A percentile compares a stretch with the other conserved stretches of the same genome.
These are phyloP conservation scores for Leucophora obtusa DNA, from an alignment of 2,888 invertebrate species.

Conservation along the genomic window DNA sequence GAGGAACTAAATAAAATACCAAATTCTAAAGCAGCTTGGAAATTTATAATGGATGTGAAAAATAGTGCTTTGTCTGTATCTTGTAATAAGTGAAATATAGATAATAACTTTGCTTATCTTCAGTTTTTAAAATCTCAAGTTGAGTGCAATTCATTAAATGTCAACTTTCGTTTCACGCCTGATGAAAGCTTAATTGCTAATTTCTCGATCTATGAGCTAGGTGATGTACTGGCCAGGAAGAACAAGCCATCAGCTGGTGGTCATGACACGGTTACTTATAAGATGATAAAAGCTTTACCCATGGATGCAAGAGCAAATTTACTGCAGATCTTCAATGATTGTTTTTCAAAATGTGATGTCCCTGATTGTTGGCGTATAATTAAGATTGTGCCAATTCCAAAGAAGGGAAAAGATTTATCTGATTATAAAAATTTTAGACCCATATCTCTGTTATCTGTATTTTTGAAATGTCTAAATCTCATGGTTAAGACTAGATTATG, in stretches of 20 bases:
- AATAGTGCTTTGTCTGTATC: background rate
- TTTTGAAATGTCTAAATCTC: slow-evolving; percentile 32
- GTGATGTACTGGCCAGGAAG: background rate
- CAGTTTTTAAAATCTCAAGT: slow-evolving; percentile 7
- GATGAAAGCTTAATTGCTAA: background rate
- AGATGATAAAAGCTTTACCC: background rate
- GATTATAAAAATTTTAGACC: slow-evolving; percentile 20
- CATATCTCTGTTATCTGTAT: slow-evolving; percentile 27
- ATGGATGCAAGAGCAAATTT: background rate
- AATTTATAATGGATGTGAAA: slow-evolving; percentile 16
- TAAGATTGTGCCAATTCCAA: too few relatives aligned
- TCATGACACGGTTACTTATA: background rate
- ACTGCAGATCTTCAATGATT: background rate
- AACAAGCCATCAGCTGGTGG: slow-evolving; percentile 17
- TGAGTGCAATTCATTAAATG: background rate
- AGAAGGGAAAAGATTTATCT: slow-evolving; percentile 7
- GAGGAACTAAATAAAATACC: slow-evolving; percentile 11
- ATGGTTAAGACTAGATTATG: slow-evolving; percentile 18
- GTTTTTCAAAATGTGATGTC: background rate
- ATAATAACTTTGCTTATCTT: background rate
- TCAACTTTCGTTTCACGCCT: background rate
- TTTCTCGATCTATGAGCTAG: background rate
- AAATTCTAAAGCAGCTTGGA: slow-evolving; percentile 12
- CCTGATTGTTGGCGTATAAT: slow-evolving; percentile 26
- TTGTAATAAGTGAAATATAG: background rate